These are phyloP conservation scores for Euspilapteryx auroguttella DNA, from an alignment of 2,888 invertebrate genomes.

Conservation along the genomic window DNA sequence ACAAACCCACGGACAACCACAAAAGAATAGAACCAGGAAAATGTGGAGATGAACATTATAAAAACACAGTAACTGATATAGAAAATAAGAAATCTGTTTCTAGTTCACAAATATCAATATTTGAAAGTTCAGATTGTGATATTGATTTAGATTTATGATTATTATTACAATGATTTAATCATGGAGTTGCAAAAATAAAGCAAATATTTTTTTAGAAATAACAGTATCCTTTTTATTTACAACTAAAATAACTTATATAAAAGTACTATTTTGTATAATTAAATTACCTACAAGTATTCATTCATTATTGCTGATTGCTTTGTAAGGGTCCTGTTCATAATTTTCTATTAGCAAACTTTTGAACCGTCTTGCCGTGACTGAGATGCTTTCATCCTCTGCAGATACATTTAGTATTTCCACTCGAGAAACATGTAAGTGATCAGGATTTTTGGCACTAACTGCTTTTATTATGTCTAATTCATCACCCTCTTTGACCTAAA, in stretches of 20 bases:
- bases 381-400: conserved; percentile 58
- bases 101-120: conserved; percentile 47
- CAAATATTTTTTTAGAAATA: too few species aligned
- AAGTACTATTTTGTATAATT: too few species aligned
- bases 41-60: conserved; percentile 11
- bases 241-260: too few species aligned
- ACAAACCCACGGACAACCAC: too few species aligned
- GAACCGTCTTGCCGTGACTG: conserved; percentile 65
- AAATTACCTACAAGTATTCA: too few species aligned
- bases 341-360: conserved; percentile 75
- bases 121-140: conserved; percentile 54
- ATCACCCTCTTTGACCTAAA: conserved; percentile 68
- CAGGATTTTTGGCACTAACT: conserved; percentile 66
- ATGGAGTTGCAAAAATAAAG: too few species aligned
- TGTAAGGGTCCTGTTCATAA: conserved; percentile 61
- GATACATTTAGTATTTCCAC: conserved; percentile 63
- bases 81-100: conserved; percentile 8
- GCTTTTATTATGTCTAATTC: conserved; percentile 78
- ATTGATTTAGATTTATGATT: conserved; percentile 45
- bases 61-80: too few species aligned
- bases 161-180: conserved; percentile 4
- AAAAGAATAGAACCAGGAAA: conserved; percentile 14
- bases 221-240: conserved; percentile 12
- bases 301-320: too few species aligned
- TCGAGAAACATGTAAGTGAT: conserved; percentile 69